Evolutionary conservation across 2,888 invertebrate species (phyloP).

Genomic region (Eristalinus aeneus): DNA sequence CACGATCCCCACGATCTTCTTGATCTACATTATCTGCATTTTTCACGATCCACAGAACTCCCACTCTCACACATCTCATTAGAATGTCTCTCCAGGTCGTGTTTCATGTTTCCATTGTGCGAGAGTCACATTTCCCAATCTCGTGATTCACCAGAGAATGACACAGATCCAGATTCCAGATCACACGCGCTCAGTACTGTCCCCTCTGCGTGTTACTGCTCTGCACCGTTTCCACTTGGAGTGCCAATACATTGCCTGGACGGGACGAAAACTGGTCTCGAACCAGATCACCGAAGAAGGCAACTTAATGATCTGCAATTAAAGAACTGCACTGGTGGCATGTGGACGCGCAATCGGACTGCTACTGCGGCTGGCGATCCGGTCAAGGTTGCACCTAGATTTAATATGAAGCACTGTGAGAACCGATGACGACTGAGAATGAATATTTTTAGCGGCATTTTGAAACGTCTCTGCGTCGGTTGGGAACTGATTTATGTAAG

Average conservation of each 20-base stretch:
- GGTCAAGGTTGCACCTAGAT: constrained; percentile 27
- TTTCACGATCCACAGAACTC: no score
- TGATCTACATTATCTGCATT: background rate
- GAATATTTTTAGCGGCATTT: background rate
- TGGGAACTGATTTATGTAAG: background rate
- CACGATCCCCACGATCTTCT: background rate
- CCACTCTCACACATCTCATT: background rate
- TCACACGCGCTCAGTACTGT: background rate
- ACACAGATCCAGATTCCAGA: background rate
- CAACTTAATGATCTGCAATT: constrained; percentile 32
- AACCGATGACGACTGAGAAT: background rate
- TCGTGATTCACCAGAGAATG: constrained; percentile 2
- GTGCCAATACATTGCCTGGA: background rate
- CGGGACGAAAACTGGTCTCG: constrained; percentile 4
- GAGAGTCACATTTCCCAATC: background rate
- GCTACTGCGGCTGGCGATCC: background rate
- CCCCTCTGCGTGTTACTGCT: background rate
- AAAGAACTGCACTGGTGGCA: constrained; percentile 6
- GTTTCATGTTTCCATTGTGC: background rate
- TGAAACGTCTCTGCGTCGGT: background rate
- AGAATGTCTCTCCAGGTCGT: background rate
- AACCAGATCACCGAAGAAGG: constrained; percentile 4
- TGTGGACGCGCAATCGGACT: background rate
- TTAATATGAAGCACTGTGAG: background rate
- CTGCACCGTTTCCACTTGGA: background rate